Conservation (phyloP, 1,140 invertebrate genomes). For the Chelonus insularis region DNA sequence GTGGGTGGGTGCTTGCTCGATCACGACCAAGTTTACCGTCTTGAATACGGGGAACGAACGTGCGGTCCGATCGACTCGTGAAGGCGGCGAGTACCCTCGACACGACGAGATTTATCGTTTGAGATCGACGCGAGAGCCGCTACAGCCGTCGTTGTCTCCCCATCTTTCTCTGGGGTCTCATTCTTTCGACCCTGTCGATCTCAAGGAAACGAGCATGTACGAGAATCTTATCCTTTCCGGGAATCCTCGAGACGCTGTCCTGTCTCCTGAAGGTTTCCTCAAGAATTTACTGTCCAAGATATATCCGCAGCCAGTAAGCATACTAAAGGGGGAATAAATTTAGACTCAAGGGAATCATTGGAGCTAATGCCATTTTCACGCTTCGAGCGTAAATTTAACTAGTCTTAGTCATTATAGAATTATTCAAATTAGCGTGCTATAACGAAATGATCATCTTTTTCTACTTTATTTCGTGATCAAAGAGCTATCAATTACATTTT, state of each 20-base stretch:
- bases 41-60: conserved; percentile 25
- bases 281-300: conserved; percentile 14
- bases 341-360: too few species aligned
- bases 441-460: too few species aligned
- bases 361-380: too few species aligned
- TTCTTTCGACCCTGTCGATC: conserved; percentile 15
- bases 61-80: conserved; percentile 23
- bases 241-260: conserved; percentile 13
- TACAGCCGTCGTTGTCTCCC: not conserved
- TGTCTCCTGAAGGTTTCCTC: conserved; percentile 2
- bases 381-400: too few species aligned
- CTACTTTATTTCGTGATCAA: too few species aligned
- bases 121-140: conserved; percentile 19
- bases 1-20: conserved; percentile 24
- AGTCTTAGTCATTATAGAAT: too few species aligned
- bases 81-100: conserved; percentile 27
- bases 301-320: too few species aligned
- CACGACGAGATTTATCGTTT: conserved; percentile 28
- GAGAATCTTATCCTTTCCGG: conserved; percentile 19
- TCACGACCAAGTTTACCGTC: conserved; percentile 27
- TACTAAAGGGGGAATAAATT: too few species aligned
- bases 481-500: not conserved
- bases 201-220: conserved; percentile 8
- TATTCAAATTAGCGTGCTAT: too few species aligned
- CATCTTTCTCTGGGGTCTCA: conserved; percentile 2